Conservation (phyloP, 2,888 invertebrate genomes). For the Diplazon laetatorius region DNA sequence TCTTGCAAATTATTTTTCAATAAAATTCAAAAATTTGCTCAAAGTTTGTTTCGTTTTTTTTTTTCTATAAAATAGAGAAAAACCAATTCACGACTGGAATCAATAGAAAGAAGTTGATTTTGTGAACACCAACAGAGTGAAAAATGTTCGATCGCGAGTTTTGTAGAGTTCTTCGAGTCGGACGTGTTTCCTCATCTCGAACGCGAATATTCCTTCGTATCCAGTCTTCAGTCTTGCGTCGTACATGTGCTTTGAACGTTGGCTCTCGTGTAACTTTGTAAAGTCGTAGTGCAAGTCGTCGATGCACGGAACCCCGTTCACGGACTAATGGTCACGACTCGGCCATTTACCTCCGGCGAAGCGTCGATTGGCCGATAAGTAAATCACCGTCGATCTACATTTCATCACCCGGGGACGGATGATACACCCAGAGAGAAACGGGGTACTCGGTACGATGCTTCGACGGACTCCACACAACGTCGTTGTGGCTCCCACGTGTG, state of each 20-base stretch:
- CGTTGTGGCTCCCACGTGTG: constrained; percentile 24
- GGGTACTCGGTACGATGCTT: constrained; percentile 47
- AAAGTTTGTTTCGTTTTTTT: no score
- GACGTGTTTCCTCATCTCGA: constrained; percentile 54
- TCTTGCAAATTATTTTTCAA: no score
- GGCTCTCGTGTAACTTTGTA: no score
- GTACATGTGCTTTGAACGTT: constrained; percentile 8
- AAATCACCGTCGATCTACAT: constrained; percentile 85
- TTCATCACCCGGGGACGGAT: constrained; percentile 83
- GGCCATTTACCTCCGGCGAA: constrained; percentile 86
- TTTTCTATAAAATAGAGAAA: no score
- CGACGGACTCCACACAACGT: constrained; percentile 19
- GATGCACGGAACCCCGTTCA: constrained; percentile 67
- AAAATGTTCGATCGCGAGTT: constrained; percentile 45
- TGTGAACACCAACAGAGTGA: constrained; percentile 70
- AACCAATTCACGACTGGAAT: no score
- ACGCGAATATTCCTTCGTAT: constrained; percentile 49
- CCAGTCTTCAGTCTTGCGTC: constrained; percentile 22
- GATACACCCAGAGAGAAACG: constrained; percentile 63
- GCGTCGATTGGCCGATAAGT: constrained; percentile 85
- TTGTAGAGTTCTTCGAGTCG: constrained; percentile 49
- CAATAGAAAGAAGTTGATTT: background rate
- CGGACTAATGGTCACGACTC: constrained; percentile 85
- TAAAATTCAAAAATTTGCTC: no score
- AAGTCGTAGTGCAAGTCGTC: background rate